A percentile compares a stretch with the other conserved stretches of the same genome.
Conservation (phyloP, 2,797 vertebrate genomes). For the Acipenser ruthenus region DNA sequence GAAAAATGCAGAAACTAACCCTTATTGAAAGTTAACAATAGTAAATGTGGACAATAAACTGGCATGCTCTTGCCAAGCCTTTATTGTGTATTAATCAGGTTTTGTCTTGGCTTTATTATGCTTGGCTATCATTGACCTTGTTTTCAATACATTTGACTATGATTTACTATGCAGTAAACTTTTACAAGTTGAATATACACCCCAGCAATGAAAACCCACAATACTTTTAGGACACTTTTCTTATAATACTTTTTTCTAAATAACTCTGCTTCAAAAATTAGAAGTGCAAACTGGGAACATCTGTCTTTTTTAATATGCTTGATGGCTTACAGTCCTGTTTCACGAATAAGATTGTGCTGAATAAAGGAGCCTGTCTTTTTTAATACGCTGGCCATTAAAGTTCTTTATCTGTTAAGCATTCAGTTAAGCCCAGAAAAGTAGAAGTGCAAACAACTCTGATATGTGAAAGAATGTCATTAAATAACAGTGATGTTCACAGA, state of each 20-base stretch:
- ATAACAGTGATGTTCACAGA: slow-evolving; percentile 29
- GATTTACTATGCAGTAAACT: not conserved
- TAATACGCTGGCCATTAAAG: slow-evolving; percentile 45
- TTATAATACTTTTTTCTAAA: not conserved
- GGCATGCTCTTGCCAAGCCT: slow-evolving; percentile 14
- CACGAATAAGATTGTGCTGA: slow-evolving; percentile 34
- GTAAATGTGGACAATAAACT: slow-evolving; percentile 28
- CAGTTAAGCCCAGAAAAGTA: slow-evolving; percentile 41
- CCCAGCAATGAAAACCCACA: not conserved
- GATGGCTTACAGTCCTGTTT: slow-evolving; percentile 29
- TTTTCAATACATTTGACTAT: slow-evolving; percentile 8
- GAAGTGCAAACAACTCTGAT: slow-evolving; percentile 40
- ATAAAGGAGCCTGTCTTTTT: slow-evolving; percentile 43
- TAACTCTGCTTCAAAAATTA: slow-evolving; percentile 8
- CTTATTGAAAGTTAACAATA: slow-evolving; percentile 36
- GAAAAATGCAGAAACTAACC: slow-evolving; percentile 36
- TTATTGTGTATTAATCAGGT: slow-evolving; percentile 24
- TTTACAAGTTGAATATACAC: not conserved
- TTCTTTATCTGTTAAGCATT: slow-evolving; percentile 54
- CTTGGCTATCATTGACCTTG: not conserved
- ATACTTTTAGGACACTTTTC: not conserved
- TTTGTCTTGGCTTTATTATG: slow-evolving; percentile 19
- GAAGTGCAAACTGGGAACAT: not conserved
- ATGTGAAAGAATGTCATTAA: slow-evolving; percentile 43
- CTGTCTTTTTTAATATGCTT: slow-evolving; percentile 19